Evolutionary conservation across 2,888 invertebrate species (phyloP).

Genomic region (Drosophila neonasuta): DNA sequence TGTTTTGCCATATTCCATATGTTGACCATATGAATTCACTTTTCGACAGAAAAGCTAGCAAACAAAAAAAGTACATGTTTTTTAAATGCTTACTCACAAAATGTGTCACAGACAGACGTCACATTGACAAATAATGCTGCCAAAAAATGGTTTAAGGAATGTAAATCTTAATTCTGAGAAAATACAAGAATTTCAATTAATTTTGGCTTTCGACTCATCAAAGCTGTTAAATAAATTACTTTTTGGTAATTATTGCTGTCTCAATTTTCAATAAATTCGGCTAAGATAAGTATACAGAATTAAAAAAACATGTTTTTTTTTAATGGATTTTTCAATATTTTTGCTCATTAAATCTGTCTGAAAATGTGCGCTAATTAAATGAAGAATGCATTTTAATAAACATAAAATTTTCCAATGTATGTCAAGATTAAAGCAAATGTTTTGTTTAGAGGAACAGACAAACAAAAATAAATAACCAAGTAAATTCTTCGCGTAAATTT

Average conservation of each 20-base stretch:
- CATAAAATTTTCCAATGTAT: neutral
- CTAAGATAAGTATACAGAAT: neutral
- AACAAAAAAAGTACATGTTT: neutral
- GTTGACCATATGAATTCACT: constrained; percentile 13
- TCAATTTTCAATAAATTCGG: neutral
- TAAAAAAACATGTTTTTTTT: neutral
- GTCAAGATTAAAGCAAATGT: neutral
- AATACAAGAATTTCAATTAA: neutral
- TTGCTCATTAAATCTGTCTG: neutral
- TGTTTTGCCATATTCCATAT: neutral
- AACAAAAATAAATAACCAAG: neutral
- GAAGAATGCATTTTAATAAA: neutral
- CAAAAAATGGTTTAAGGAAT: neutral
- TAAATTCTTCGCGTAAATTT: neutral
- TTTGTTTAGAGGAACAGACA: neutral
- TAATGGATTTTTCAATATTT: neutral
- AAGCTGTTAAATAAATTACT: neutral
- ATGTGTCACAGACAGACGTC: neutral
- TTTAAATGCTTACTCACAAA: neutral
- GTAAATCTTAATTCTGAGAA: neutral
- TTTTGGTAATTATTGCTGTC: neutral
- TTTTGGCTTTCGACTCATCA: neutral
- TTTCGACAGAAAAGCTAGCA: neutral
- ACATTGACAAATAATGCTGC: neutral
- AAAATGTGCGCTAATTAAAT: neutral